These are phyloP conservation scores for Falco punctatus DNA, from an alignment of 2,113 vertebrate species.

Conservation along the genomic window DNA sequence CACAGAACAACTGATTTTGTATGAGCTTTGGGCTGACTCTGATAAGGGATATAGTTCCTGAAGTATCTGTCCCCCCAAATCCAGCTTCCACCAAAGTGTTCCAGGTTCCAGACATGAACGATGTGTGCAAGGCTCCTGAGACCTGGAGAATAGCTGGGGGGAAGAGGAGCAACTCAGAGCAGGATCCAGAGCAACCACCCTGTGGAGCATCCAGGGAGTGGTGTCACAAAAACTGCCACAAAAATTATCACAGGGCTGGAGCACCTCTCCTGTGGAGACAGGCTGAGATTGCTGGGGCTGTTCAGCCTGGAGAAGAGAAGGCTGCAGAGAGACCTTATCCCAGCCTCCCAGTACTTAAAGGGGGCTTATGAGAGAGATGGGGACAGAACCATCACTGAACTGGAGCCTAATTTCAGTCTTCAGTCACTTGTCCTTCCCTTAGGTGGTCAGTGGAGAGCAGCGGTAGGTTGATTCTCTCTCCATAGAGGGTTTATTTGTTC, in stretches of 20 bases:
- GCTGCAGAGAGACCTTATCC: too few relatives aligned
- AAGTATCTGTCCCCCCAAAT: background rate
- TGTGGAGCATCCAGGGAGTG: background rate
- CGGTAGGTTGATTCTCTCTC: background rate
- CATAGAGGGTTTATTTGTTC: background rate
- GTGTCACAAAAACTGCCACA: background rate
- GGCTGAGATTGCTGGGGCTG: too few relatives aligned
- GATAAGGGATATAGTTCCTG: background rate
- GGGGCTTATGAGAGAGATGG: too few relatives aligned
- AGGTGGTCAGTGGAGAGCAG: background rate
- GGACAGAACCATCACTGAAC: background rate
- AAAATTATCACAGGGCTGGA: background rate
- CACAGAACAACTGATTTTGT: background rate
- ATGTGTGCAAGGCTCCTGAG: background rate
- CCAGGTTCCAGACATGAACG: background rate
- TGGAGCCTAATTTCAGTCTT: background rate
- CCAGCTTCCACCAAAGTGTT: background rate
- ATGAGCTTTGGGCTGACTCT: background rate
- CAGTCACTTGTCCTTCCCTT: background rate
- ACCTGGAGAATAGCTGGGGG: background rate
- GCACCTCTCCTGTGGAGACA: background rate
- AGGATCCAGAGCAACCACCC: background rate
- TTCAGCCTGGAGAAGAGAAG: too few relatives aligned
- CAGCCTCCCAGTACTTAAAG: too few relatives aligned
- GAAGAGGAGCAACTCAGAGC: background rate